Conservation (phyloP, 2,888 invertebrate species). For the Lithophane socia region DNA sequence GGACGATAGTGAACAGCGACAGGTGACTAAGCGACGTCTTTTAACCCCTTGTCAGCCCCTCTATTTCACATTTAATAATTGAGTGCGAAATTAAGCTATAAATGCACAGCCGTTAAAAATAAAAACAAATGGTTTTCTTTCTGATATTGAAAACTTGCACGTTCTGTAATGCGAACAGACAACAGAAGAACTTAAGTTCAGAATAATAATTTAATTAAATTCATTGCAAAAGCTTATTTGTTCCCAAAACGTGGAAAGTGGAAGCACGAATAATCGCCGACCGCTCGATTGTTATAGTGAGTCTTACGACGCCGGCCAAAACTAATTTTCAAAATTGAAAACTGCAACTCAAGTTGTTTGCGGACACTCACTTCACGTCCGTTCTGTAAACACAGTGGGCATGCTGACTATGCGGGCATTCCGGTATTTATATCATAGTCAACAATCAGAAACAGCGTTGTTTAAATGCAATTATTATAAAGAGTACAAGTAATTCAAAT, state of each 20-base stretch:
- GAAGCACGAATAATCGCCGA: no score
- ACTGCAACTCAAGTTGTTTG: constrained; percentile 46
- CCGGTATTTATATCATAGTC: constrained; percentile 44
- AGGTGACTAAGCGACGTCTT: constrained; percentile 39
- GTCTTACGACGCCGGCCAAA: constrained; percentile 5
- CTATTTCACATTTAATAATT: constrained; percentile 13
- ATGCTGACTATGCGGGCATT: constrained; percentile 42
- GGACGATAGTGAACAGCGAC: constrained; percentile 23
- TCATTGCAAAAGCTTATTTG: not conserved
- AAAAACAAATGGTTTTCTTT: not conserved
- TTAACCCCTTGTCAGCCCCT: constrained; percentile 15
- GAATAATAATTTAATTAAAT: constrained; percentile 1
- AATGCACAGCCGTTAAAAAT: not conserved
- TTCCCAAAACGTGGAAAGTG: constrained; percentile 8
- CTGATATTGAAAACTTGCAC: not conserved
- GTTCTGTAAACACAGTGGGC: constrained; percentile 26
- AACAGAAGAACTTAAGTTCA: not conserved
- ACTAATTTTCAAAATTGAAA: constrained; percentile 53
- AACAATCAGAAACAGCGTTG: constrained; percentile 41
- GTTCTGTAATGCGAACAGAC: not conserved
- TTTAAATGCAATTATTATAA: constrained; percentile 40
- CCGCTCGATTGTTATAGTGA: not conserved
- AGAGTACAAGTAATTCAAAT: no score
- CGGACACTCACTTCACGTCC: constrained; percentile 35
- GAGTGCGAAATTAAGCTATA: not conserved